phyloP scores from a whole-genome alignment of 92 coral and sea anemone species.

The Heliopora coerulea region DNA sequence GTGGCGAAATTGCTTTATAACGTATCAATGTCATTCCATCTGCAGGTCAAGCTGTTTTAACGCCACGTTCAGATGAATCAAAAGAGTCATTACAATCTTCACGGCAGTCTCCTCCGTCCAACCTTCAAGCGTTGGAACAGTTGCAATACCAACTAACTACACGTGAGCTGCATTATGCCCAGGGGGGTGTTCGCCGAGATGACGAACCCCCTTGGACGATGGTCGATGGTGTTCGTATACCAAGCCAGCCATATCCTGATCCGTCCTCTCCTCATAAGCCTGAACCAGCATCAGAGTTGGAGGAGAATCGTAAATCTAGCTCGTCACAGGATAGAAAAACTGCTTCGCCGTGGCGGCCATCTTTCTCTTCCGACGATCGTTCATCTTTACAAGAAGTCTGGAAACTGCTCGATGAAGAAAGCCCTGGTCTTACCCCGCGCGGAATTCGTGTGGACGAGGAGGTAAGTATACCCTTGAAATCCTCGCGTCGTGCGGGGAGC shows the following conservation, averaged over 20 bases:
- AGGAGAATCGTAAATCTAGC: neutral
- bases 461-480: conserved; percentile 47
- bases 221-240: neutral
- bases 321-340: neutral
- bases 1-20: too few species aligned
- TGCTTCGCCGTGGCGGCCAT: conserved; percentile 31
- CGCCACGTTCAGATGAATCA: neutral
- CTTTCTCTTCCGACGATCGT: conserved; percentile 95
- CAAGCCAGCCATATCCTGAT: neutral
- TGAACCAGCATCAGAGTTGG: conserved; percentile 34
- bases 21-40: neutral
- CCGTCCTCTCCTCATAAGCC: conserved; percentile 37
- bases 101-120: conserved; percentile 4
- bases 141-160: conserved; percentile 90
- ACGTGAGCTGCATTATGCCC: conserved; percentile 90
- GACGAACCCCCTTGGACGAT: neutral
- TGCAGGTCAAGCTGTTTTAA: neutral
- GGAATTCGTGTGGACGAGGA: conserved; percentile 29
- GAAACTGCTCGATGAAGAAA: conserved; percentile 91
- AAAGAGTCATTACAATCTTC: neutral
- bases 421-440: conserved; percentile 61
- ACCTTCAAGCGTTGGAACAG: conserved; percentile 77
- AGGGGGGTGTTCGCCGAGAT: conserved; percentile 54
- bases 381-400: conserved; percentile 93
- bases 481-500: conserved; percentile 62